Evolutionary conservation across 2,797 vertebrate species (phyloP), one percentile per base, ranked within the genome.

Genomic region (Enteromius treurensis): DNA sequence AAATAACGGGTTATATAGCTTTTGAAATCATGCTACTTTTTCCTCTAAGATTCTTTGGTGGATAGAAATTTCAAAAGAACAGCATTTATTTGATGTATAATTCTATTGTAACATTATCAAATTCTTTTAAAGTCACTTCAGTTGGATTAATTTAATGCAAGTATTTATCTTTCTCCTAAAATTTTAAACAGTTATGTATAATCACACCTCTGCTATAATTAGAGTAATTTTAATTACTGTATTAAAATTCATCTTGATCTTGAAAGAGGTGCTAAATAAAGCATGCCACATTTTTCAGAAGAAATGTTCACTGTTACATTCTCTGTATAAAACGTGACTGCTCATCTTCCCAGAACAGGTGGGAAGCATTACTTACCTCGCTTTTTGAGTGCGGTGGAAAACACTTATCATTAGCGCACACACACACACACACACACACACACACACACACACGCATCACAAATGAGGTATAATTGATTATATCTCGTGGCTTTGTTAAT

Each of bases 401-500:
- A 75, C 26, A 53, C 29, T 34, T 76, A 47, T 47, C 76, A 64
- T 64, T 76, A 76, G 32, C 1, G 0, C 23, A 2, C 40, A 26
- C 40, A 45, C 40, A n/a, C n/a, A 47, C 68, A 70, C n/a, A 45
- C 51, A 5, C 65, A 67, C 29, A 9, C 23, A 2, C 40, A 26
- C 40, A 45, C 40, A n/a, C n/a, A 47, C 68, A 70, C n/a, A 45
- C 51, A 5, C 65, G n/a, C 1, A 42, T 21, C 80, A 81, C 70
- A 81, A 49, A 74, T 65, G 42, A 82, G 15, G 26, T 37, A 10
- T 82, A 82, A 67, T 53, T 37, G 71, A 67, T 76, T 42, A 67
- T 60, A 67, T 82, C 32, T 75, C 45, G 14, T 75, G 70, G 32
- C 53, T 73, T 47, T 62, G 51, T 80, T 71, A 80, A 73, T 53